Percentiles rank a stretch among this genome's conserved stretches.
Evolutionary conservation across 2,113 vertebrate species (phyloP).

Genomic region (Vidua macroura): DNA sequence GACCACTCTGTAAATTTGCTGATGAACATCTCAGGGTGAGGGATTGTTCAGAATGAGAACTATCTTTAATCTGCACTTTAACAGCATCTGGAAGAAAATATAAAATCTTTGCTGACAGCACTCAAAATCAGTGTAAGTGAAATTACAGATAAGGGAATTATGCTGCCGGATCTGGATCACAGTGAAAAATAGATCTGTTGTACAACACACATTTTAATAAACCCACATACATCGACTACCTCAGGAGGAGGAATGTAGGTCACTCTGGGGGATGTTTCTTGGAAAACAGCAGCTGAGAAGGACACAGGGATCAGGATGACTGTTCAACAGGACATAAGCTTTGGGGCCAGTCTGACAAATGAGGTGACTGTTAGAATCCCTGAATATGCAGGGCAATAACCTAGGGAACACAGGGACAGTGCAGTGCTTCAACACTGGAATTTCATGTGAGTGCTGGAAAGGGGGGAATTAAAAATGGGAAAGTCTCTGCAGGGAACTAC

Average conservation of each 20-base stretch:
- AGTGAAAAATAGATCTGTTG: not conserved
- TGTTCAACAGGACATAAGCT: not conserved
- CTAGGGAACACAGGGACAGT: not conserved
- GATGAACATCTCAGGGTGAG: not conserved
- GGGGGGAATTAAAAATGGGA: not conserved
- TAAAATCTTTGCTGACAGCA: slow-evolving; percentile 9
- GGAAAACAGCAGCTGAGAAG: not conserved
- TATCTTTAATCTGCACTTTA: not conserved
- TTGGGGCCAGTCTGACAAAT: not conserved
- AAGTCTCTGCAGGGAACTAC: not conserved
- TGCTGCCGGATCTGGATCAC: slow-evolving; percentile 17
- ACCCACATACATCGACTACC: not conserved
- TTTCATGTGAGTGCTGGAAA: not conserved
- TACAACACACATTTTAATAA: slow-evolving; percentile 26
- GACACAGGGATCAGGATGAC: not conserved
- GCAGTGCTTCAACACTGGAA: not conserved
- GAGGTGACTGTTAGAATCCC: not conserved
- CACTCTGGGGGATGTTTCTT: not conserved
- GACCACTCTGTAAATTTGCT: not conserved
- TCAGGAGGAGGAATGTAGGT: not conserved
- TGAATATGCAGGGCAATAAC: not conserved
- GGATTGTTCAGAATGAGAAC: not conserved
- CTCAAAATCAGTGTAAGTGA: not conserved
- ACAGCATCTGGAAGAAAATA: not conserved
- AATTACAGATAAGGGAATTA: not conserved